Evolutionary conservation across 2,113 vertebrate species (phyloP).

Genomic region (Rousettus leschenaultii): DNA sequence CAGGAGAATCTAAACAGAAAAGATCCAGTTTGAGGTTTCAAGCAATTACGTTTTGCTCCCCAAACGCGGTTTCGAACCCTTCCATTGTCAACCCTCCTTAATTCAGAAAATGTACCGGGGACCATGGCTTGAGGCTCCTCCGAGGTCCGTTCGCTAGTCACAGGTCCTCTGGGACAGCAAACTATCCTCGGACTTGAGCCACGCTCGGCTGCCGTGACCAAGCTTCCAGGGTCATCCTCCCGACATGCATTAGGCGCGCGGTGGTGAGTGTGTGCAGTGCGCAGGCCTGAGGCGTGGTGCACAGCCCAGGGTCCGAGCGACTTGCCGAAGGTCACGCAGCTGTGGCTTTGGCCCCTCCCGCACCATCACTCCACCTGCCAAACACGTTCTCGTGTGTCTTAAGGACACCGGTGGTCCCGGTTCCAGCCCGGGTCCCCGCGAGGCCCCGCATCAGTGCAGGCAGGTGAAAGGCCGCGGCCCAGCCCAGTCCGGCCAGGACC

Average conservation of each 20-base stretch:
- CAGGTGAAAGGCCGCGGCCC: fast-evolving
- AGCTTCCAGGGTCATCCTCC: fast-evolving
- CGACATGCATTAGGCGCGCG: fast-evolving
- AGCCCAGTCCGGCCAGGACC: fast-evolving
- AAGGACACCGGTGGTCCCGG: fast-evolving
- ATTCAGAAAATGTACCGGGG: fast-evolving
- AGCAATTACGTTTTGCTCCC: conserved; percentile 49
- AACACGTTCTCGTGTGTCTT: no score
- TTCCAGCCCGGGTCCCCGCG: background rate
- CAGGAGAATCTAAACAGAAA: conserved; percentile 10
- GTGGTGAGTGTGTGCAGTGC: fast-evolving
- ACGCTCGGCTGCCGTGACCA: background rate
- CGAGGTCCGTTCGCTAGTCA: fast-evolving
- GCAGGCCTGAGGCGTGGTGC: fast-evolving
- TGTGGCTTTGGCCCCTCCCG: fast-evolving
- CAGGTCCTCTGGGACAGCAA: fast-evolving
- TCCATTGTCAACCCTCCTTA: fast-evolving
- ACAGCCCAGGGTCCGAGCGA: fast-evolving
- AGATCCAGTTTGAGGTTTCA: conserved; percentile 48
- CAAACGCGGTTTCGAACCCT: background rate
- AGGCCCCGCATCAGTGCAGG: fast-evolving
- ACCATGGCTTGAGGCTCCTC: background rate
- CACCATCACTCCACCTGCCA: fast-evolving
- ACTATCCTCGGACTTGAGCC: fast-evolving
- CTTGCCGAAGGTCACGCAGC: background rate